phyloP scores from a whole-genome alignment of 2,797 vertebrate species.

The Scolopax rusticola region DNA sequence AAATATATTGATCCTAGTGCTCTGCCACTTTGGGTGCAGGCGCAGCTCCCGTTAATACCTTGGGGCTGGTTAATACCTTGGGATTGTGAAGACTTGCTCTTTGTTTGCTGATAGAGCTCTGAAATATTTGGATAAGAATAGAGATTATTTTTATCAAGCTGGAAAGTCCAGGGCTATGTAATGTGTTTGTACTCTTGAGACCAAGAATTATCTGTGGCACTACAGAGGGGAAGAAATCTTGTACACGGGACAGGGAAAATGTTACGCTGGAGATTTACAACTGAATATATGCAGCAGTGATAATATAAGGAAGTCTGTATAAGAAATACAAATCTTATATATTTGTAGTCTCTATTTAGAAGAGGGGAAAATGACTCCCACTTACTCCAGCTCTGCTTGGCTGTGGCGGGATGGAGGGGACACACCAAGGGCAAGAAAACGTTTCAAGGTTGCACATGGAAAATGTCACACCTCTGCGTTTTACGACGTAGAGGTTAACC shows the following conservation, averaged over 20 bases:
- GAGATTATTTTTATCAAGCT: conserved; percentile 10
- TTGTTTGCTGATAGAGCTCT: conserved; percentile 1
- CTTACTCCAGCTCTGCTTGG: neutral
- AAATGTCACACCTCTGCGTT: rapidly evolving
- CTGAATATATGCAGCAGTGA: neutral
- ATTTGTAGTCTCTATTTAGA: neutral
- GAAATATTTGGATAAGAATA: neutral
- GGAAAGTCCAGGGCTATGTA: neutral
- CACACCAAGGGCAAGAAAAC: neutral
- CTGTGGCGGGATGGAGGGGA: rapidly evolving
- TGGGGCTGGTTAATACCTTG: neutral
- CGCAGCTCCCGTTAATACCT: neutral
- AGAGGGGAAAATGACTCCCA: neutral
- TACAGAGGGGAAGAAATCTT: neutral
- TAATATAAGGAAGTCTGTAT: neutral
- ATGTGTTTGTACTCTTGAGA: neutral
- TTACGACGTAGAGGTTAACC: rapidly evolving
- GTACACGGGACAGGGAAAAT: neutral
- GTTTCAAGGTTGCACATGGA: rapidly evolving
- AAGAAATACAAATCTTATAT: neutral
- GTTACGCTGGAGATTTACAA: neutral
- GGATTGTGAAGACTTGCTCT: neutral
- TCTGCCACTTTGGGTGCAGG: neutral
- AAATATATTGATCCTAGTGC: neutral
- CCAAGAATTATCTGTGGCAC: neutral